phyloP scores from a whole-genome alignment of 2,113 vertebrate genomes.

The Pipra filicauda region DNA sequence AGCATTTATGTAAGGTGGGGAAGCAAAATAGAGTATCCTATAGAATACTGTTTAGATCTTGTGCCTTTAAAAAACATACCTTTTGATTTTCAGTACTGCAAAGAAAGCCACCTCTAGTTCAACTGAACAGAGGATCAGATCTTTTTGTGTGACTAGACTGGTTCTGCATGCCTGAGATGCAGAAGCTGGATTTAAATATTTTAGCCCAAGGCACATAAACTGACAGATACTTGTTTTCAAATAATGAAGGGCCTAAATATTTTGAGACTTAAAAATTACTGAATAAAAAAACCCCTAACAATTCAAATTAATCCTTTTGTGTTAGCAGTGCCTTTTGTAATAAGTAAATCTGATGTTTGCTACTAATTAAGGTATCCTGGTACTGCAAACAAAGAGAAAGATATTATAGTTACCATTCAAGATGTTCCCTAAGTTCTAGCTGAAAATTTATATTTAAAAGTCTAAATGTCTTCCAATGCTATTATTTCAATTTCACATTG shows the following conservation, averaged over 20 bases:
- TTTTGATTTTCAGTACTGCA: neutral
- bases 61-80: neutral
- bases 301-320: neutral
- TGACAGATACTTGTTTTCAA: neutral
- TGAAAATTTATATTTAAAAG: neutral
- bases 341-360: neutral
- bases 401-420: neutral
- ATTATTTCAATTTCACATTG: neutral
- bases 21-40: neutral
- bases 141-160: neutral
- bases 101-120: neutral
- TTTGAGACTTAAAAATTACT: neutral
- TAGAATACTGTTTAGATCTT: neutral
- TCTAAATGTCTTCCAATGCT: neutral
- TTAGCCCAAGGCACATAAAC: neutral
- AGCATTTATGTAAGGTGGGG: neutral
- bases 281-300: neutral
- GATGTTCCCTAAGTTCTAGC: neutral
- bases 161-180: neutral
- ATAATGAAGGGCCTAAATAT: neutral
- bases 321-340: neutral
- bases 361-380: neutral
- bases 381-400: neutral
- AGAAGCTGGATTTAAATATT: neutral
- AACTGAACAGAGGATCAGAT: neutral